A percentile compares a stretch with the other conserved stretches of the same genome.
phyloP scores from a whole-genome alignment of 2,113 vertebrate species.

The Oncorhynchus clarkii region DNA sequence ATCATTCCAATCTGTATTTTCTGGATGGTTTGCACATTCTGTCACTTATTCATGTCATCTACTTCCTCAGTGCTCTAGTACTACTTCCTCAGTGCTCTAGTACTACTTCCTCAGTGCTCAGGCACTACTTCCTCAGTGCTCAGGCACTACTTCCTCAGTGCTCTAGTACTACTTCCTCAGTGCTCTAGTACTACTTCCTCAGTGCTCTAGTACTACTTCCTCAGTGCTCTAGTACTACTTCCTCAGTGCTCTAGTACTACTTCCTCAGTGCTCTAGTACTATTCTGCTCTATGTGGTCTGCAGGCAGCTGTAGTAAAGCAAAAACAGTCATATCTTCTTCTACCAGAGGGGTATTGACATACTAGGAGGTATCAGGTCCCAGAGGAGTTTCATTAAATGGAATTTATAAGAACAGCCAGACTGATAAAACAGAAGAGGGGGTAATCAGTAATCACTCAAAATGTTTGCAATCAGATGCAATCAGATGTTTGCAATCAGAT shows the following conservation, averaged over 20 bases:
- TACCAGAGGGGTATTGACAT: constrained; percentile 45
- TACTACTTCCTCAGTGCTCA: no score
- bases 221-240: no score
- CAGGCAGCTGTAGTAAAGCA: constrained; percentile 10
- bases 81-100: no score
- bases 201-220: no score
- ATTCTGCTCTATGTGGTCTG: constrained; percentile 19
- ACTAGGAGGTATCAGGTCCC: constrained; percentile 46
- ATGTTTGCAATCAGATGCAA: no score
- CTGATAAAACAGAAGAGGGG: constrained; percentile 24
- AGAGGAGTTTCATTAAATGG: constrained; percentile 11
- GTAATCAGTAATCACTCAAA: constrained; percentile 23
- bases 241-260: neutral
- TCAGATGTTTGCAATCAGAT: no score
- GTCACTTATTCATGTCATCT: constrained; percentile 15
- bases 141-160: no score
- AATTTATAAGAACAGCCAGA: constrained; percentile 21
- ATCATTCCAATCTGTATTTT: constrained; percentile 48
- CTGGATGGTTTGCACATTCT: constrained; percentile 41
- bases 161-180: constrained; percentile 3
- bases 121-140: no score
- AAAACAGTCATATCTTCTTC: constrained; percentile 28
- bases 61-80: neutral
- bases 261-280: constrained; percentile 24
- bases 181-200: no score